Evolutionary conservation across 2,113 vertebrate genomes (phyloP), one percentile per base, ranked within the genome.

Genomic region (Microtus pennsylvanicus): DNA sequence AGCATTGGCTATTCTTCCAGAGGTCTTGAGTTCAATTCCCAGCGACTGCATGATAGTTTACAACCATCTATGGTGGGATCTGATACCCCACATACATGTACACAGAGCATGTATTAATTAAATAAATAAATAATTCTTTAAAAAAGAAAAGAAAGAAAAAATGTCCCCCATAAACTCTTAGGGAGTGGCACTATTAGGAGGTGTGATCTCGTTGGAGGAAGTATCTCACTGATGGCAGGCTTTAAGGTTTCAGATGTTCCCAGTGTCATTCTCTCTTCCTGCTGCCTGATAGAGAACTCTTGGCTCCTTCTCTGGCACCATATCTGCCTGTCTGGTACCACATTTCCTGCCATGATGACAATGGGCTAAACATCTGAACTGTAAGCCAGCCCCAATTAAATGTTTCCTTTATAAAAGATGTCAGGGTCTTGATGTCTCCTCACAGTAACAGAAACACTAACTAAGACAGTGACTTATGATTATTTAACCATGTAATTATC

Each of bases 401-500:
- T 21, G 17, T 72, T 38, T 72, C 21, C 3, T 19, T 72, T 72
- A 35, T 72, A 21, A 21, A n/a, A 72, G 35, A 21, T n/a, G 69
- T 72, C 33, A 72, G 17, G 16, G 69, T n/a, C 35, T n/a, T 72
- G 35, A 3, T n/a, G 33, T n/a, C 69, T 72, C 35, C n/a, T 8
- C 7, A 72, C 35, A 38, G 17, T 35, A 72, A 72, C 16, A 72
- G 35, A 72, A 21, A 72, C 35, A 47, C 47, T 47, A 47, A 17
- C 35, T 69, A 72, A 72, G 69, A 52, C 13, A 89, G 74, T 80
- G n/a, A 81, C 11, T 45, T 95, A 70, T 45, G 88, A 42, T 90
- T 78, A 58, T 45, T 87, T 83, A 87, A 80, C 70, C 38, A 81
- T 74, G 3, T 55, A 93, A 94, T 72, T 87, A 70, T 90, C 47